Percentiles rank a stretch among this genome's conserved stretches.
Conservation (phyloP, 2,797 vertebrate species). For the Pangasius djambal region DNA sequence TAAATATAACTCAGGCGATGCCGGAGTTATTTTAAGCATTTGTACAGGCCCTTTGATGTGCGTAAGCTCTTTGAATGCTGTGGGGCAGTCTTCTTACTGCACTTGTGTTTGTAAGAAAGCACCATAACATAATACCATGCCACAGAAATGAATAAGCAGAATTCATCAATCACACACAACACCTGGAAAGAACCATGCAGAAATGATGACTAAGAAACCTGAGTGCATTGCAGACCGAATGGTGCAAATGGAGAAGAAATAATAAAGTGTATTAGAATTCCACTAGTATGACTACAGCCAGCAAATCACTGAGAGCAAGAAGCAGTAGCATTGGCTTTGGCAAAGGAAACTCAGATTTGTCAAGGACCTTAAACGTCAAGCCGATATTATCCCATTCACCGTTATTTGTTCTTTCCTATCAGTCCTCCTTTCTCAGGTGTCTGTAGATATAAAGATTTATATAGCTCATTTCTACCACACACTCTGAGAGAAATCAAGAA, state of each 20-base stretch:
- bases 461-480: neutral
- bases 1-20: slow-evolving; percentile 14
- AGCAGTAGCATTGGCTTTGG: neutral
- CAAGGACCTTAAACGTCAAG: neutral
- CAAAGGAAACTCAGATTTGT: slow-evolving; percentile 1
- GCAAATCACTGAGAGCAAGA: slow-evolving; percentile 1
- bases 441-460: slow-evolving; percentile 11
- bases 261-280: neutral
- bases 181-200: neutral
- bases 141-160: neutral
- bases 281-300: neutral
- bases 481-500: slow-evolving; percentile 5
- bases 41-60: neutral
- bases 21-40: slow-evolving; percentile 26
- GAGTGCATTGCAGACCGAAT: neutral
- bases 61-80: slow-evolving; percentile 19
- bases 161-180: neutral
- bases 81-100: slow-evolving; percentile 15
- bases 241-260: neutral
- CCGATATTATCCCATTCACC: neutral
- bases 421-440: neutral
- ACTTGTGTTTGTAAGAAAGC: slow-evolving; percentile 2
- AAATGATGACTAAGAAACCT: neutral
- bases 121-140: neutral
- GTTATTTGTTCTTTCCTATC: neutral